A percentile compares a stretch with the other conserved stretches of the same genome.
Conservation (phyloP, 2,888 invertebrate species). For the Patella pellucida region DNA sequence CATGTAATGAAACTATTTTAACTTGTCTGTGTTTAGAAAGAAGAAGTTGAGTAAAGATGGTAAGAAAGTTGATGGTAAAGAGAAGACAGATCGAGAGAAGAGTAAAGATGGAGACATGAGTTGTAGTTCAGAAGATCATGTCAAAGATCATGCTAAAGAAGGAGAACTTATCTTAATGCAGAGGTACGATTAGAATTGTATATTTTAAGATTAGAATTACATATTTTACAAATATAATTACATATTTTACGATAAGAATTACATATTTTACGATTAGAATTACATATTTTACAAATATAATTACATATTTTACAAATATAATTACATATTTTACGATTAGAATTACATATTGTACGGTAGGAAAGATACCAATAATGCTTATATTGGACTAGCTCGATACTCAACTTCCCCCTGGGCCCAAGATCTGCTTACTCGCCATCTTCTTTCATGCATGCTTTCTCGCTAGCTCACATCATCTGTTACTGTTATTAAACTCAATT, state of each 20-base stretch:
- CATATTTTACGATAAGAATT: too few species aligned
- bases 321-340: constrained; percentile 23
- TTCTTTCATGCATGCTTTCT: too few species aligned
- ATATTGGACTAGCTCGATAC: too few species aligned
- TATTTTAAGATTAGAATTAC: background rate
- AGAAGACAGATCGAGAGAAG: constrained; percentile 42
- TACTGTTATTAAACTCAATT: too few species aligned
- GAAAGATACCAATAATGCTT: too few species aligned
- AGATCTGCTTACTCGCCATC: too few species aligned
- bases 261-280: too few species aligned
- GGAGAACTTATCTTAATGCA: constrained; percentile 66
- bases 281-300: background rate
- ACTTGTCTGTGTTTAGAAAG: constrained; percentile 27
- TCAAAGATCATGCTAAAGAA: constrained; percentile 54
- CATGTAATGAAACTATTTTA: too few species aligned
- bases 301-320: background rate
- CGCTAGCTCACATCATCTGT: too few species aligned
- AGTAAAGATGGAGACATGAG: constrained; percentile 36
- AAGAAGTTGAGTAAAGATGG: constrained; percentile 54
- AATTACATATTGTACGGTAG: too few species aligned
- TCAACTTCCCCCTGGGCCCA: too few species aligned
- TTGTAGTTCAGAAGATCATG: constrained; percentile 42
- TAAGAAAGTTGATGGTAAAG: constrained; percentile 48
- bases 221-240: background rate
- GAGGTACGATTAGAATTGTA: constrained; percentile 39